phyloP scores from a whole-genome alignment of 2,888 invertebrate species.

The Quadroppia sp. region DNA sequence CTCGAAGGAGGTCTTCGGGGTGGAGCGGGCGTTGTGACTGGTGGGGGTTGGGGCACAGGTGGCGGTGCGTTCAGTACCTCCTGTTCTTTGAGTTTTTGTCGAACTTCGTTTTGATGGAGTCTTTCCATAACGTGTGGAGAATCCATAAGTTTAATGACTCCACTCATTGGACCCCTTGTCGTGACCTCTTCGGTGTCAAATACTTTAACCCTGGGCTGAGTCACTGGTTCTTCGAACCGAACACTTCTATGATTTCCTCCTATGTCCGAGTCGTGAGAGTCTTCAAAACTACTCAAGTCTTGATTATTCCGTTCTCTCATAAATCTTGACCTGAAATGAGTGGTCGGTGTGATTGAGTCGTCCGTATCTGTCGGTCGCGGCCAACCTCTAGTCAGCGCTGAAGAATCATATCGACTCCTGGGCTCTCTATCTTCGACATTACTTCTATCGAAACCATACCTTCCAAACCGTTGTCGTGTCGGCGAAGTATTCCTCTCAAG shows the following conservation, averaged over 20 bases:
- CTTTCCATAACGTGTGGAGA: slow-evolving; percentile 84
- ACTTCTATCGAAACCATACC: background rate
- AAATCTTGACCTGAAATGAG: slow-evolving; percentile 44
- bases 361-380: slow-evolving; percentile 48
- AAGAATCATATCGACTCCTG: slow-evolving; percentile 25
- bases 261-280: slow-evolving; percentile 30
- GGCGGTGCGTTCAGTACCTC: slow-evolving; percentile 41
- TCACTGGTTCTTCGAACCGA: slow-evolving; percentile 60
- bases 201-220: slow-evolving; percentile 58
- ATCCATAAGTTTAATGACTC: slow-evolving; percentile 78
- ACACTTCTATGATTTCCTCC: slow-evolving; percentile 57
- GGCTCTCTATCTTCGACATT: slow-evolving; percentile 7
- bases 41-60: slow-evolving; percentile 42
- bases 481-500: slow-evolving; percentile 30
- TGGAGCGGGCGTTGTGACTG: slow-evolving; percentile 44
- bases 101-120: slow-evolving; percentile 69
- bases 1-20: slow-evolving; percentile 58
- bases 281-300: slow-evolving; percentile 46
- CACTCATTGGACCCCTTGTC: slow-evolving; percentile 71
- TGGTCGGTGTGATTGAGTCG: slow-evolving; percentile 42
- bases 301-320: slow-evolving; percentile 43
- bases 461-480: slow-evolving; percentile 19
- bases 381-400: slow-evolving; percentile 60
- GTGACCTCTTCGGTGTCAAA: slow-evolving; percentile 85
- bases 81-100: slow-evolving; percentile 61